phyloP scores from a whole-genome alignment of 2,888 invertebrate genomes.

The Yponomeuta plumbellus region DNA sequence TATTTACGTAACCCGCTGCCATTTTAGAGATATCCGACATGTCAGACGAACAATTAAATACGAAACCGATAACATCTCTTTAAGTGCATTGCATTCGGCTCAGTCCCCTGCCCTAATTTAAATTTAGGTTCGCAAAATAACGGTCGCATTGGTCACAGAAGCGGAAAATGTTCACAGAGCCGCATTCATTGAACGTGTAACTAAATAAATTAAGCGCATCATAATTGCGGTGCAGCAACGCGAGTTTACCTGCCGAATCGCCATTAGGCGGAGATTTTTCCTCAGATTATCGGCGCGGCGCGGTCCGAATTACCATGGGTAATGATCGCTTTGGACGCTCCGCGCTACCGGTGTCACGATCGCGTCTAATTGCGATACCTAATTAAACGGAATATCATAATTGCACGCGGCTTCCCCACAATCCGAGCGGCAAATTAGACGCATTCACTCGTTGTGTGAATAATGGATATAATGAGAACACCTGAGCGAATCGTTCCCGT shows the following conservation, averaged over 20 bases:
- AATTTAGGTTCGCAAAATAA: constrained; percentile 9
- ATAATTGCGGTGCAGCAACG: constrained; percentile 15
- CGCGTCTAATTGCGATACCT: constrained; percentile 51
- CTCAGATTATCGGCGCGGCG: constrained; percentile 24
- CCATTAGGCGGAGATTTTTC: constrained; percentile 25
- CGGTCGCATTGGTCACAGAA: constrained; percentile 15
- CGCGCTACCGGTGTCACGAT: constrained; percentile 42
- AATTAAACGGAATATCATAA: constrained; percentile 57
- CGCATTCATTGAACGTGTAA: constrained; percentile 13
- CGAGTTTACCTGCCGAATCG: constrained; percentile 24
- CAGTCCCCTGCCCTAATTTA: background rate
- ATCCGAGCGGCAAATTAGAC: constrained; percentile 45
- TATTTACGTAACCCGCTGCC: background rate
- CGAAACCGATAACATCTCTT: background rate
- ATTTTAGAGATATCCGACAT: background rate
- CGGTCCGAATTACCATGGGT: constrained; percentile 51
- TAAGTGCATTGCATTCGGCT: background rate
- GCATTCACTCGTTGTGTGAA: constrained; percentile 34
- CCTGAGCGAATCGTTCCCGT: constrained; percentile 33
- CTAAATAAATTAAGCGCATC: constrained; percentile 16
- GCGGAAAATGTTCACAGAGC: background rate
- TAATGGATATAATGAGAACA: constrained; percentile 41
- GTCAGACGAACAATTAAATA: background rate
- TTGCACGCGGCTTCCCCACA: constrained; percentile 35
- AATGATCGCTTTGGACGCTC: constrained; percentile 48